These are phyloP conservation scores for Coreius guichenoti DNA, from an alignment of 2,797 vertebrate species.

Conservation along the genomic window DNA sequence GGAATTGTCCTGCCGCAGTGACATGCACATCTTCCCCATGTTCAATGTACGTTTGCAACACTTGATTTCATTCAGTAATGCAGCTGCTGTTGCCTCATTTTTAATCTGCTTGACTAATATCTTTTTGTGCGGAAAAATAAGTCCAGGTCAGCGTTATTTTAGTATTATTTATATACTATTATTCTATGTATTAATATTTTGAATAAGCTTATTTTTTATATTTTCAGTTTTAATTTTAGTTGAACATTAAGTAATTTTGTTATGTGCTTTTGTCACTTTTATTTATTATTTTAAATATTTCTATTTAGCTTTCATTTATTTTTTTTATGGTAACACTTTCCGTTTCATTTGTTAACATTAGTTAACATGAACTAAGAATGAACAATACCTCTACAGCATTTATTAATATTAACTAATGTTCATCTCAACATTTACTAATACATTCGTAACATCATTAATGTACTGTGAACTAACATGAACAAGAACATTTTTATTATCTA, in stretches of 20 bases:
- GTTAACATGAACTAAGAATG: not conserved
- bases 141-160: too few species aligned
- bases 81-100: not conserved
- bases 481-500: not conserved
- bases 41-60: conserved; percentile 72
- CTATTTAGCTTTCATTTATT: not conserved
- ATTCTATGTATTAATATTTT: too few species aligned
- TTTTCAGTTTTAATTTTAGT: not conserved
- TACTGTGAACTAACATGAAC: not conserved
- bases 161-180: not conserved
- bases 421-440: not conserved
- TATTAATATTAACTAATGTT: not conserved
- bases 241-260: not conserved
- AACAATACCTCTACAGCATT: not conserved
- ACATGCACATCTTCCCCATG: conserved; percentile 74
- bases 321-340: not conserved
- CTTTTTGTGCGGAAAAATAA: not conserved
- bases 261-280: not conserved
- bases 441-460: not conserved
- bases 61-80: not conserved
- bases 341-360: too few species aligned
- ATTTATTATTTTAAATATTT: not conserved
- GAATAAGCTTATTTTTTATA: not conserved
- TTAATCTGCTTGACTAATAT: not conserved
- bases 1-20: conserved; percentile 72